Conservation (phyloP, 2,797 vertebrate genomes). For the Dallia pectoralis region DNA sequence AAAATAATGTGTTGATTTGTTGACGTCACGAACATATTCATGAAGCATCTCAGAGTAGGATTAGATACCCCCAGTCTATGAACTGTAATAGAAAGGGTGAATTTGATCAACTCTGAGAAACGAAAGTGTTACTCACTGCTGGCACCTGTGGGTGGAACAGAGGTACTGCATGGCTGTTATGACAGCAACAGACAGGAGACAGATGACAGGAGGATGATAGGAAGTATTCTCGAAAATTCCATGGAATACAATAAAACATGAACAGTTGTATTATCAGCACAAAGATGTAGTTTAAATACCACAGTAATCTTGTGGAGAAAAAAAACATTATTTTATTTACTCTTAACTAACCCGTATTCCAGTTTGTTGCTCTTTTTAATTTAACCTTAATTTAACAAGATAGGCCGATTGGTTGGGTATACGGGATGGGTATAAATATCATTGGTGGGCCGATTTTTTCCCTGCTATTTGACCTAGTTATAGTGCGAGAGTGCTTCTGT, state of each 20-base stretch:
- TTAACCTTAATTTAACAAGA: too few relatives aligned
- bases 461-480: conserved; percentile 8
- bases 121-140: background rate
- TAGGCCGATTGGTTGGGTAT: too few relatives aligned
- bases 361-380: too few relatives aligned
- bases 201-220: background rate
- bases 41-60: background rate
- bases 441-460: background rate
- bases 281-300: too few relatives aligned
- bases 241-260: too few relatives aligned
- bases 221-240: too few relatives aligned
- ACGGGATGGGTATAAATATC: too few relatives aligned
- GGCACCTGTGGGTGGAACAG: conserved; percentile 3
- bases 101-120: background rate
- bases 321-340: too few relatives aligned
- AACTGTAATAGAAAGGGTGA: background rate
- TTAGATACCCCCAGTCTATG: background rate
- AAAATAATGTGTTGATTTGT: conserved; percentile 20
- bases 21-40: conserved; percentile 10
- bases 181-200: background rate
- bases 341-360: too few relatives aligned
- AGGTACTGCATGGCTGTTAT: background rate
- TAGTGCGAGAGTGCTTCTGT: conserved; percentile 21
- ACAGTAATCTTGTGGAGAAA: too few relatives aligned
- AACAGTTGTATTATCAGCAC: too few relatives aligned